phyloP scores from a whole-genome alignment of 2,113 vertebrate species.

The Chiloscyllium plagiosum region DNA sequence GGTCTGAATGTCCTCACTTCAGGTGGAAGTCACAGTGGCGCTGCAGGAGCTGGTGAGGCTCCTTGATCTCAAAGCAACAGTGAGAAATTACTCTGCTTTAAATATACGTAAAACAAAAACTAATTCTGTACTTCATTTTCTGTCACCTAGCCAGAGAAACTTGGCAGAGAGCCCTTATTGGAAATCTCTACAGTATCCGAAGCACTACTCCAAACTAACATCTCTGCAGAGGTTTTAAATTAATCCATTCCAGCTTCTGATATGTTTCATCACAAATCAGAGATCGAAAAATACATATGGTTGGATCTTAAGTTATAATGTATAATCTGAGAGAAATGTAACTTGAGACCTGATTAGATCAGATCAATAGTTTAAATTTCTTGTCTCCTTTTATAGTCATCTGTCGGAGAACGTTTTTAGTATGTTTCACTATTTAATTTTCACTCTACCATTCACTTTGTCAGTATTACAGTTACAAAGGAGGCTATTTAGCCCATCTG shows the following conservation, averaged over 20 bases:
- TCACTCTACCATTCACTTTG: neutral
- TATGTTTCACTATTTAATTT: neutral
- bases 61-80: neutral
- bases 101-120: neutral
- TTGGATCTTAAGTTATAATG: neutral
- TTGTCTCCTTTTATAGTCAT: neutral
- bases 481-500: neutral
- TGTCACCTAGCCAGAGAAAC: neutral
- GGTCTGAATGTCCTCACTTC: neutral
- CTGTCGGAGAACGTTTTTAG: neutral
- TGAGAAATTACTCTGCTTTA: neutral
- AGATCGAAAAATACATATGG: neutral
- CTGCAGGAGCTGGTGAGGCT: neutral
- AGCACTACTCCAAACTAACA: neutral
- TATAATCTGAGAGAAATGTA: neutral
- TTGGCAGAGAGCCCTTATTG: neutral
- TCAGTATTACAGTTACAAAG: neutral
- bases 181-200: neutral
- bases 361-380: neutral
- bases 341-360: neutral
- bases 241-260: slow-evolving; percentile 2
- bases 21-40: neutral
- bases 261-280: neutral
- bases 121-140: neutral
- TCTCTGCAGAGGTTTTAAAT: neutral